These are phyloP conservation scores for Rhincodon typus DNA, from an alignment of 2,797 vertebrate species.

Conservation along the genomic window DNA sequence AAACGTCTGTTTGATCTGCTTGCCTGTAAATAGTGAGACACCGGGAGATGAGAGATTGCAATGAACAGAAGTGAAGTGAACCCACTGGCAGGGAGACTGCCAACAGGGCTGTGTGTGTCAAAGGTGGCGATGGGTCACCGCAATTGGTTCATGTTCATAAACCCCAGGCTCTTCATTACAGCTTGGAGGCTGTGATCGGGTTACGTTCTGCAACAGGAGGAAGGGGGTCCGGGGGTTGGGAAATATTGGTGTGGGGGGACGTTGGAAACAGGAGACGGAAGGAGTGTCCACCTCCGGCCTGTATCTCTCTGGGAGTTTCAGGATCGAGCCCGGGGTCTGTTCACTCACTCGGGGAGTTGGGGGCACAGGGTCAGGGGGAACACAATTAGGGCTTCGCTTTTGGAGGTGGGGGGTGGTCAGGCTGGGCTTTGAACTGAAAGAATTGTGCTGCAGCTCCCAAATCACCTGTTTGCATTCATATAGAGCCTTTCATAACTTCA, in stretches of 20 bases:
- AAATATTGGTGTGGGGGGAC: no score
- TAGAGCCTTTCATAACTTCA: not conserved
- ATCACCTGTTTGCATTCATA: not conserved
- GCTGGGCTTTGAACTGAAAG: not conserved
- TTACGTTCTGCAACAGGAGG: not conserved
- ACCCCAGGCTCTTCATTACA: not conserved
- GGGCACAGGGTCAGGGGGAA: not conserved
- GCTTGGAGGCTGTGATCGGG: not conserved
- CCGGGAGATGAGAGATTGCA: not conserved
- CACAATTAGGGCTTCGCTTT: not conserved
- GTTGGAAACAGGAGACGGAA: not conserved
- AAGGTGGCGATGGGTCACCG: not conserved
- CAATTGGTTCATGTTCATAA: not conserved
- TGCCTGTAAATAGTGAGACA: no score
- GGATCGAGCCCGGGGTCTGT: no score
- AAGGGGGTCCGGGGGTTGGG: not conserved
- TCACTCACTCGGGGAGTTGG: no score
- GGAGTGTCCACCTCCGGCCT: not conserved
- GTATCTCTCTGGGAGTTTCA: no score
- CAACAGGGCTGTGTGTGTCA: not conserved
- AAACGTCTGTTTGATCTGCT: not conserved
- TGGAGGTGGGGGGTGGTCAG: not conserved
- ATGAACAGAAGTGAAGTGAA: not conserved
- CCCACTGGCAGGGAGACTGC: not conserved
- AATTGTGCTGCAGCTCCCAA: not conserved